Percentiles rank a stretch among this genome's conserved stretches.
These are phyloP conservation scores for Mimachlamys varia DNA, from an alignment of 2,888 invertebrate genomes.

Conservation along the genomic window DNA sequence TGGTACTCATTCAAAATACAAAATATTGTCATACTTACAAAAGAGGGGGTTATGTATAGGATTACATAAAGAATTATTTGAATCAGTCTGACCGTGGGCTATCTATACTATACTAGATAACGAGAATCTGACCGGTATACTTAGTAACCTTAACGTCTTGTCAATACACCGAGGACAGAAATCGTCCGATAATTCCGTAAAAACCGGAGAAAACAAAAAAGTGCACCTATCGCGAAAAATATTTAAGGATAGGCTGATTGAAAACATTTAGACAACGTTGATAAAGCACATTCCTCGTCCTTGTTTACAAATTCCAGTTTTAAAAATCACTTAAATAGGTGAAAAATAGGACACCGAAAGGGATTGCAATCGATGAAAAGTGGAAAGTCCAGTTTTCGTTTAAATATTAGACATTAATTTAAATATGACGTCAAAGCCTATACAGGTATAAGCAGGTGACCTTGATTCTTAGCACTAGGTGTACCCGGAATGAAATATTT, in stretches of 20 bases:
- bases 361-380: neutral
- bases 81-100: too few species aligned
- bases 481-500: neutral
- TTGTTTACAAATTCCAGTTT: conserved; percentile 22
- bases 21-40: too few species aligned
- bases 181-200: too few species aligned
- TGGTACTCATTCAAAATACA: too few species aligned
- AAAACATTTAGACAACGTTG: neutral
- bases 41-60: too few species aligned
- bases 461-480: neutral
- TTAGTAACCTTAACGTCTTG: too few species aligned
- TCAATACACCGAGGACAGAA: too few species aligned
- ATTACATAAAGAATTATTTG: too few species aligned
- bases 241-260: neutral
- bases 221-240: neutral
- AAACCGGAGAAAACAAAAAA: neutral
- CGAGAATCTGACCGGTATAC: too few species aligned
- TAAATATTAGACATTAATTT: neutral
- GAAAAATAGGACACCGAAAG: neutral
- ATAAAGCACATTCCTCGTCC: neutral
- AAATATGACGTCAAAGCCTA: neutral
- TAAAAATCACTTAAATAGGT: conserved; percentile 1
- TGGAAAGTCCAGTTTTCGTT: neutral
- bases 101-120: too few species aligned
- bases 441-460: neutral